Evolutionary conservation across 2,888 invertebrate genomes (phyloP), one percentile per base, ranked within the genome.

Genomic region (Osmoderma eremita): DNA sequence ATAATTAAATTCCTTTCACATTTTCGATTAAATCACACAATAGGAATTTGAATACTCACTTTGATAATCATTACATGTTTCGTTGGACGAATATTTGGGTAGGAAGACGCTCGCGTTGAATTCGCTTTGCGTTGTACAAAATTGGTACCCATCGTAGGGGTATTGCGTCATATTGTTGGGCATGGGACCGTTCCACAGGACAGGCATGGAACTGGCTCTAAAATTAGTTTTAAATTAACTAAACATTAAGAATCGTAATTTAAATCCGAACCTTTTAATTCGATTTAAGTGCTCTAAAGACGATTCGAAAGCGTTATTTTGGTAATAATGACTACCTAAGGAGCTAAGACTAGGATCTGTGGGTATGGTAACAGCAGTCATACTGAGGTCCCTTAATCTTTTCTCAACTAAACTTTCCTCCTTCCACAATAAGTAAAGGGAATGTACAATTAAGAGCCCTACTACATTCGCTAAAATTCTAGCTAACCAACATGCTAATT

Each of bases 361-460:
- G 49, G 75, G 77, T 61, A 79, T 77, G 4, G 79, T 77, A 54
- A 80, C 76, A 54, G 78, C 75, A 6, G 78, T 74, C 77, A 84
- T 80, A 67, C 82, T 83, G 67, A 85, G 78, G 73, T 84, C 84
- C 71, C 82, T 80, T 67, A 85, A 73, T 72, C 85, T 79, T 69
- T 83, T 81, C 58, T 82, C 75, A 10, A 85, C 81, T 42, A 83
- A 74, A 73, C 84, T 84, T 73, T 86, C 86, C 72, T 86, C 84
- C 72, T 84, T 83, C 86, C 86, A 86, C 22, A 80, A 76, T 18
- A 84, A 78, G 74, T 85, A 85, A 67, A 85, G 78, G 6, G 85
- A 85, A 75, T 85, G 84, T 39, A 86, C 82, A 70, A 85, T 81
- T 39, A 86, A 77, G 63, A 84, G 78, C 68, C 84, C 83, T 69